Evolutionary conservation across 64 coral and sea anemone genomes (phyloP).

Genomic region (Stylophora pistillata): DNA sequence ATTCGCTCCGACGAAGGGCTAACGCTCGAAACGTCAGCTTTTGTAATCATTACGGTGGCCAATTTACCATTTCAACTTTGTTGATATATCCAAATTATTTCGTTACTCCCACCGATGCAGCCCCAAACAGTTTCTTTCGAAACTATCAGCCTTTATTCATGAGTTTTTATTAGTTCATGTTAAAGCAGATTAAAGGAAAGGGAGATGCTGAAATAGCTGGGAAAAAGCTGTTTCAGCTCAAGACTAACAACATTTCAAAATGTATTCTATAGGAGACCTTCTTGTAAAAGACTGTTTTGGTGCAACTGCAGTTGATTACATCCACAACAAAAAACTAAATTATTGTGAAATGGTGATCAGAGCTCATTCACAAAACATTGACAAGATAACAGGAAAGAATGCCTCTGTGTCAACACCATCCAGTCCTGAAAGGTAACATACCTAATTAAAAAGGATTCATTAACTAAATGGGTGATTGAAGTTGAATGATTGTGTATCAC

Average conservation of each 20-base stretch:
- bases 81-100: no score
- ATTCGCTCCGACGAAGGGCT: no score
- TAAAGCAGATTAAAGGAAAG: no score
- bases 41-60: no score
- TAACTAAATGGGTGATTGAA: neutral
- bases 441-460: neutral
- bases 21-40: no score
- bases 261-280: neutral
- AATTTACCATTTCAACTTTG: no score
- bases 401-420: neutral
- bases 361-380: conserved; percentile 27
- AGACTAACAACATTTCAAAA: neutral
- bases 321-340: conserved; percentile 46
- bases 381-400: neutral
- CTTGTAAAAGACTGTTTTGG: conserved; percentile 31
- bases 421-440: neutral
- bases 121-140: no score
- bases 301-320: conserved; percentile 56
- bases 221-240: neutral
- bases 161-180: no score
- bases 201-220: no score
- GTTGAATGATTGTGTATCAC: no score
- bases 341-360: conserved; percentile 65
- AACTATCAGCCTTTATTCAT: no score
- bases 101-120: no score